Evolutionary conservation across 2,797 vertebrate species (phyloP).

Genomic region (Gymnocypris eckloni): DNA sequence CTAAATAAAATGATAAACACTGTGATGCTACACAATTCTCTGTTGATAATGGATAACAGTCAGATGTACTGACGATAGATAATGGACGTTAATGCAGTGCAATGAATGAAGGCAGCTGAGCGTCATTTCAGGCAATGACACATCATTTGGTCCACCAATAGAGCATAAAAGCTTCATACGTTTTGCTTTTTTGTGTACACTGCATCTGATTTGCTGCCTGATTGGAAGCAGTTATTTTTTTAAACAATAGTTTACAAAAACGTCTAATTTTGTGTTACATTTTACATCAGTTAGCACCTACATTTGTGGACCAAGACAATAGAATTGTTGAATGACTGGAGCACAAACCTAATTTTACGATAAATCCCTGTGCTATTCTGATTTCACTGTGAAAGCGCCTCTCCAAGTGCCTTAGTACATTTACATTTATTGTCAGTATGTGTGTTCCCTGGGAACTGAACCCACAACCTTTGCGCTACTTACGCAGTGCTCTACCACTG

Average conservation of each 20-base stretch:
- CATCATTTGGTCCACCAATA: constrained; percentile 29
- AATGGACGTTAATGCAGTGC: not conserved
- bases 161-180: not conserved
- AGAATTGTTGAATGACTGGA: not conserved
- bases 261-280: not conserved
- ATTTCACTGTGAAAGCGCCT: not conserved
- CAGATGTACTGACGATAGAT: constrained; percentile 7
- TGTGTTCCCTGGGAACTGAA: too few species aligned
- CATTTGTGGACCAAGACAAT: not conserved
- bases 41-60: constrained; percentile 5
- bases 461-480: too few species aligned
- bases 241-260: not conserved
- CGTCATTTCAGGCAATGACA: constrained; percentile 20
- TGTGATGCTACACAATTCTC: not conserved
- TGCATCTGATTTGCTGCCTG: not conserved
- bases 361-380: not conserved
- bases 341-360: not conserved
- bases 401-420: not conserved
- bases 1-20: not conserved
- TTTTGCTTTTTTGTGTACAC: not conserved
- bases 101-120: constrained; percentile 39
- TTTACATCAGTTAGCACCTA: not conserved
- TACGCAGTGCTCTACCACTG: too few species aligned
- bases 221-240: not conserved
- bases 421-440: too few species aligned